Conservation (phyloP, 2,888 invertebrate species). For the Pammene aurita region DNA sequence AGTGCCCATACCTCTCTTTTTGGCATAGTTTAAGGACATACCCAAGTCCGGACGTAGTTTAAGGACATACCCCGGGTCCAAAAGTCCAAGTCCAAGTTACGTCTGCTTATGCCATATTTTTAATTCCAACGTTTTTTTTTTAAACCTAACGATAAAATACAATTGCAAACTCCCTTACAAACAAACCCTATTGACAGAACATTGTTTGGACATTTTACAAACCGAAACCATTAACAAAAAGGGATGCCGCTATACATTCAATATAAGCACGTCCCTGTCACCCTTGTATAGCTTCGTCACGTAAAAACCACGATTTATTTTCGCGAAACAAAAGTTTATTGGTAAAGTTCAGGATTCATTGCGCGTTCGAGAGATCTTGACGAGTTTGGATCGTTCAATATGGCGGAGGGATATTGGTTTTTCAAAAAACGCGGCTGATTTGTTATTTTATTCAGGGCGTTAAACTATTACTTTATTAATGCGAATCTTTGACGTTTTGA, state of each 20-base stretch:
- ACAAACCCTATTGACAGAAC: constrained; percentile 10
- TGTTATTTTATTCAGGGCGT: constrained; percentile 4
- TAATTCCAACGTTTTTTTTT: no score
- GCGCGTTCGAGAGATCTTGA: constrained; percentile 30
- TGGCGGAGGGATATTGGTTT: constrained; percentile 15
- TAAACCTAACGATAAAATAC: no score
- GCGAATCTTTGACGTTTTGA: no score
- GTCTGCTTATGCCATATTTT: neutral
- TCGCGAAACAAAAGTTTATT: constrained; percentile 39
- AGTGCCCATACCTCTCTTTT: no score
- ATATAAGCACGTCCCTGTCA: constrained; percentile 21
- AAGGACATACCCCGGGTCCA: no score
- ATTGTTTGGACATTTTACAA: constrained; percentile 11
- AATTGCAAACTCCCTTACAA: constrained; percentile 15
- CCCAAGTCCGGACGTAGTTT: no score
- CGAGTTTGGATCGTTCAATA: constrained; percentile 9
- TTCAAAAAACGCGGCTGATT: constrained; percentile 7
- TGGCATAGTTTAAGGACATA: no score
- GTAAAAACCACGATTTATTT: constrained; percentile 38
- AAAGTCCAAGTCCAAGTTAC: no score
- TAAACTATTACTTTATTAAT: no score
- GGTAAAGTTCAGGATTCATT: constrained; percentile 40
- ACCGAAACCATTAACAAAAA: constrained; percentile 11
- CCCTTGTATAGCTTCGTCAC: constrained; percentile 19
- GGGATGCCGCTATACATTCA: constrained; percentile 20